phyloP scores from a whole-genome alignment of 2,797 vertebrate species.

The Glyptemys insculpta region DNA sequence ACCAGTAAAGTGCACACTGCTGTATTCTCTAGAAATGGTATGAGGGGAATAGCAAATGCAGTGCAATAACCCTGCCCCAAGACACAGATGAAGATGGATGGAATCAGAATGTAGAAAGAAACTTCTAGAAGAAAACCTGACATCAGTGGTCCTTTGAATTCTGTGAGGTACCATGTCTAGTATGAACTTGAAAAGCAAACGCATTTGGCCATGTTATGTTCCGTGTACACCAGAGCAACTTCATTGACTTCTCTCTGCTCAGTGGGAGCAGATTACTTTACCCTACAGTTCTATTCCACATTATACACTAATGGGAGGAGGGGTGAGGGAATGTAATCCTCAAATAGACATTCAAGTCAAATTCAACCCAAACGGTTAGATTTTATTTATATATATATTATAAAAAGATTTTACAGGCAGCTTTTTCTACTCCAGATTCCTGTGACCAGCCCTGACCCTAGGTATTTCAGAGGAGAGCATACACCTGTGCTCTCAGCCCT shows the following conservation, averaged over 20 bases:
- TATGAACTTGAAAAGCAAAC: neutral
- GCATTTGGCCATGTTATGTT: neutral
- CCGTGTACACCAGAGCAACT: neutral
- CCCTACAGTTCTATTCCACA: accelerated
- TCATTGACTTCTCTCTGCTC: accelerated
- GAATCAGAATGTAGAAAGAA: neutral
- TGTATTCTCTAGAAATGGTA: neutral
- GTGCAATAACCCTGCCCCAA: accelerated
- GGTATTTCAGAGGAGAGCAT: neutral
- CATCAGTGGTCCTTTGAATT: neutral
- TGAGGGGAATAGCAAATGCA: neutral
- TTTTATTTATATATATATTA: neutral
- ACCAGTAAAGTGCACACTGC: neutral
- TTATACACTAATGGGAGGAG: neutral
- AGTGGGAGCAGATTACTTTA: neutral
- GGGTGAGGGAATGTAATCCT: neutral
- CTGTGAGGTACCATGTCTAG: neutral
- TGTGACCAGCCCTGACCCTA: neutral
- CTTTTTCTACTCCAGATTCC: neutral
- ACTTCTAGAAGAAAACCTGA: neutral
- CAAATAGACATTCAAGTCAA: neutral
- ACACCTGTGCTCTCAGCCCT: neutral
- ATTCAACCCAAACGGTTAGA: neutral
- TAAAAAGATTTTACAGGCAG: neutral
- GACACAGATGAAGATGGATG: neutral